A percentile compares a stretch with the other conserved stretches of the same genome.
phyloP scores from a whole-genome alignment of 2,888 invertebrate genomes.

The Acholoe squamosa region DNA sequence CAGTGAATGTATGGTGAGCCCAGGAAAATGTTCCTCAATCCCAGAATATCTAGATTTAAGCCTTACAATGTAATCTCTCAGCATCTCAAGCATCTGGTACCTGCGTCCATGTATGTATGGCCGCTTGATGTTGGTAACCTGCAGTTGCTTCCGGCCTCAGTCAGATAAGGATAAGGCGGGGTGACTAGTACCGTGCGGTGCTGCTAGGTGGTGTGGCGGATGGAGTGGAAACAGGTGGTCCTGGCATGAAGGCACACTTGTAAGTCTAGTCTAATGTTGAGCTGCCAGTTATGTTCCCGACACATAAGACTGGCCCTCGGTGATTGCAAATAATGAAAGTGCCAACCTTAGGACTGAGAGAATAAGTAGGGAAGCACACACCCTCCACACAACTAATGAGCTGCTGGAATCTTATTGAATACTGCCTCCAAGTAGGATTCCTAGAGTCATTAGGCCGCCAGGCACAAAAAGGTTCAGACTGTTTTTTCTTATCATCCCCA shows the following conservation, averaged over 20 bases:
- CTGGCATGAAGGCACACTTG: too few relatives aligned
- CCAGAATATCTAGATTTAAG: too few relatives aligned
- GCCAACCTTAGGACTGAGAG: background rate
- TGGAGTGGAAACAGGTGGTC: too few relatives aligned
- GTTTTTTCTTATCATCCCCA: background rate
- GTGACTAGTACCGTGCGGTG: background rate
- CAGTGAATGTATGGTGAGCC: too few relatives aligned
- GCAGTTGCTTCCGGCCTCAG: background rate
- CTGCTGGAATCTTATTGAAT: slow-evolving; percentile 19
- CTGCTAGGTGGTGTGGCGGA: too few relatives aligned
- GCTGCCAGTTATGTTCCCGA: too few relatives aligned
- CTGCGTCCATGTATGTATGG: background rate
- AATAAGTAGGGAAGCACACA: background rate
- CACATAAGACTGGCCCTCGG: background rate
- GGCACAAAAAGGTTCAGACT: background rate
- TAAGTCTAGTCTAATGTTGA: too few relatives aligned
- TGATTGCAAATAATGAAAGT: background rate
- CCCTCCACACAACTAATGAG: background rate
- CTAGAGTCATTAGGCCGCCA: slow-evolving; percentile 13
- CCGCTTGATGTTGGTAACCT: background rate
- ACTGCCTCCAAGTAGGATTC: background rate
- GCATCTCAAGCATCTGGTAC: background rate
- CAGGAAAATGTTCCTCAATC: too few relatives aligned
- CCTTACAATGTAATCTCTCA: too few relatives aligned
- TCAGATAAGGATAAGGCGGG: background rate